phyloP scores from a whole-genome alignment of 1,140 invertebrate genomes.

The Apis florea region DNA sequence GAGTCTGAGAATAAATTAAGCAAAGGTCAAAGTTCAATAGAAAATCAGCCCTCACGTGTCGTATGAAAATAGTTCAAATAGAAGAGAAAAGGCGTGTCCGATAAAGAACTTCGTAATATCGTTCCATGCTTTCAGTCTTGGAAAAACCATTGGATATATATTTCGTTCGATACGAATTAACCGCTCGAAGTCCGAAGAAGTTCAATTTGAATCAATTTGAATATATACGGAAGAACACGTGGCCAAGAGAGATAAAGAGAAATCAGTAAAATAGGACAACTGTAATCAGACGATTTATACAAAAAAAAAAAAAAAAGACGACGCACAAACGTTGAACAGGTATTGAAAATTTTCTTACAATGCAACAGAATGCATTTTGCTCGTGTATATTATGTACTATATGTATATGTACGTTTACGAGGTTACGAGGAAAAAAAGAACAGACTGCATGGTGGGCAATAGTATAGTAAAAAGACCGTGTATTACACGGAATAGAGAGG shows the following conservation, averaged over 20 bases:
- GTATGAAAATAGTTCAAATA: slow-evolving; percentile 5
- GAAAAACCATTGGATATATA: background rate
- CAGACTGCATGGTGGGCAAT: background rate
- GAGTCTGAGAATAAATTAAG: slow-evolving; percentile 15
- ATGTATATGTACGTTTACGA: background rate
- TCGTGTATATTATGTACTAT: background rate
- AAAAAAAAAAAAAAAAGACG: no score
- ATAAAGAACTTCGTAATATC: background rate
- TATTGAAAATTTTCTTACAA: slow-evolving; percentile 21
- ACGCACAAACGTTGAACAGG: slow-evolving; percentile 20
- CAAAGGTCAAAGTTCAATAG: background rate
- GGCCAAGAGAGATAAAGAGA: background rate
- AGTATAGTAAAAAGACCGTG: background rate
- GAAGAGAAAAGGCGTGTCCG: background rate
- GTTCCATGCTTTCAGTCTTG: background rate
- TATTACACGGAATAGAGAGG: background rate
- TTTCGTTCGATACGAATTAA: background rate
- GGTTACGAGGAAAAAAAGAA: background rate
- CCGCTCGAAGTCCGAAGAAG: no score
- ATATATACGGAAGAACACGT: background rate
- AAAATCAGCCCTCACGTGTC: slow-evolving; percentile 4
- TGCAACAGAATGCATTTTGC: background rate
- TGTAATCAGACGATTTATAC: background rate
- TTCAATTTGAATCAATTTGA: background rate
- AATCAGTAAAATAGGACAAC: background rate